These are phyloP conservation scores for Ancistrus triradiatus DNA, from an alignment of 2,113 vertebrate species.

Conservation along the genomic window DNA sequence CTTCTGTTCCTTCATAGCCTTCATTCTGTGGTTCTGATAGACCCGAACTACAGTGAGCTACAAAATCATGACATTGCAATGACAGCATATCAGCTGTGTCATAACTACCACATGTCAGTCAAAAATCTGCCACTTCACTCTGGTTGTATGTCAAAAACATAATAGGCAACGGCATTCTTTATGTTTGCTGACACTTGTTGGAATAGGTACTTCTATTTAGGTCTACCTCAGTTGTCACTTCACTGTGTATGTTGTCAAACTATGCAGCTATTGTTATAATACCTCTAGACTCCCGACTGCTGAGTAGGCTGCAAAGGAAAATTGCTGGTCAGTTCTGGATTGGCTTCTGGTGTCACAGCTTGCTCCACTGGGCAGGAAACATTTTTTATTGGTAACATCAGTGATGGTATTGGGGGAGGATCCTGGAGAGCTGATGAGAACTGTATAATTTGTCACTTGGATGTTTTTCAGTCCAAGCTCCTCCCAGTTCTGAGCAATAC, in stretches of 20 bases:
- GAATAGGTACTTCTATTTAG: no score
- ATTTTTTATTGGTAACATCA: conserved; percentile 69
- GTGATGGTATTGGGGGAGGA: conserved; percentile 77
- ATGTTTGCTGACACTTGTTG: no score
- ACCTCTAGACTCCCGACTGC: conserved; percentile 86
- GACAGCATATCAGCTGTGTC: no score
- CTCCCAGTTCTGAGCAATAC: conserved; percentile 77
- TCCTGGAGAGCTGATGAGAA: conserved; percentile 79
- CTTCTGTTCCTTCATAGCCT: no score
- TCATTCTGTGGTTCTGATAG: no score
- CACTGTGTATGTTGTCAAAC: background rate
- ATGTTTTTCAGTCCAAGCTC: conserved; percentile 80
- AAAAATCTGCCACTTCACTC: no score
- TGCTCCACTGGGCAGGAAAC: conserved; percentile 80
- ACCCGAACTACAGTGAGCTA: no score
- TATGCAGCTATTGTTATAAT: conserved; percentile 36
- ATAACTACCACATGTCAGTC: no score
- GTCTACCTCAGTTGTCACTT: no score
- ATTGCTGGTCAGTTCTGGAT: conserved; percentile 51
- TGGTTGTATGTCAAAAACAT: no score
- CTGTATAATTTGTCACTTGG: conserved; percentile 80
- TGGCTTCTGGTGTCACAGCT: conserved; percentile 65
- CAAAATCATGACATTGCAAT: no score
- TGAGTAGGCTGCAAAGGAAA: conserved; percentile 86
- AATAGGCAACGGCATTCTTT: no score